Evolutionary conservation across 1,140 invertebrate genomes (phyloP).

Genomic region (Drosophila auraria): DNA sequence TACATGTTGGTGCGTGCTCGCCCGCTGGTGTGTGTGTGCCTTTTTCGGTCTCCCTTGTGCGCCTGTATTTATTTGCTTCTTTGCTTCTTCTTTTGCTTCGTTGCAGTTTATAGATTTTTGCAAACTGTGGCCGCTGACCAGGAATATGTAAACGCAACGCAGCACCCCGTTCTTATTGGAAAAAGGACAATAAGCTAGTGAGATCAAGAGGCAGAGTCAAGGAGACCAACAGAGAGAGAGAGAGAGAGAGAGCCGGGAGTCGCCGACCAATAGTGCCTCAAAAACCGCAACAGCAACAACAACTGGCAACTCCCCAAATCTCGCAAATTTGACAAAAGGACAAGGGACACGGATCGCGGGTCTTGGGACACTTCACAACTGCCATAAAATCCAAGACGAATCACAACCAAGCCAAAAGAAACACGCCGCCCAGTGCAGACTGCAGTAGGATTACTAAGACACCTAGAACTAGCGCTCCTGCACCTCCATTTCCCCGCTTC

Average conservation of each 20-base stretch:
- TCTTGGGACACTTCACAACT: constrained; percentile 60
- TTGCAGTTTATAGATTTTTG: constrained; percentile 85
- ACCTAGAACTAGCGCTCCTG: constrained; percentile 20
- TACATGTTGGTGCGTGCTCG: constrained; percentile 53
- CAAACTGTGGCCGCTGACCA: constrained; percentile 73
- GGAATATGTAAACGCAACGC: constrained; percentile 83
- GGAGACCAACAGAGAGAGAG: constrained; percentile 17
- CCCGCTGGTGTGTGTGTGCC: constrained; percentile 11
- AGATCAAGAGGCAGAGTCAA: constrained; percentile 9
- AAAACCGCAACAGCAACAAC: constrained; percentile 37
- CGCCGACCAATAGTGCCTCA: constrained; percentile 75
- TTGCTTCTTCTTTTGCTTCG: constrained; percentile 58
- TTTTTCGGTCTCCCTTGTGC: constrained; percentile 72
- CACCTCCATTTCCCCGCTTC: constrained; percentile 5
- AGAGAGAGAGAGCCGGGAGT: constrained; percentile 27
- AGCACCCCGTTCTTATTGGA: constrained; percentile 67
- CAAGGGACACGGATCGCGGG: constrained; percentile 11
- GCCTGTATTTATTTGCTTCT: constrained; percentile 68
- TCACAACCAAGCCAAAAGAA: constrained; percentile 55
- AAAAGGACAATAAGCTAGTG: constrained; percentile 52
- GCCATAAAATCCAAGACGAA: constrained; percentile 55
- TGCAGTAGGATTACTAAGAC: constrained; percentile 57
- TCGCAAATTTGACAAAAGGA: constrained; percentile 10
- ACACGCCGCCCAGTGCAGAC: constrained; percentile 75
- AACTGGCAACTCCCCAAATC: constrained; percentile 42